These are phyloP conservation scores for Halocaridina rubra DNA, from an alignment of 2,888 invertebrate species.

Conservation along the genomic window DNA sequence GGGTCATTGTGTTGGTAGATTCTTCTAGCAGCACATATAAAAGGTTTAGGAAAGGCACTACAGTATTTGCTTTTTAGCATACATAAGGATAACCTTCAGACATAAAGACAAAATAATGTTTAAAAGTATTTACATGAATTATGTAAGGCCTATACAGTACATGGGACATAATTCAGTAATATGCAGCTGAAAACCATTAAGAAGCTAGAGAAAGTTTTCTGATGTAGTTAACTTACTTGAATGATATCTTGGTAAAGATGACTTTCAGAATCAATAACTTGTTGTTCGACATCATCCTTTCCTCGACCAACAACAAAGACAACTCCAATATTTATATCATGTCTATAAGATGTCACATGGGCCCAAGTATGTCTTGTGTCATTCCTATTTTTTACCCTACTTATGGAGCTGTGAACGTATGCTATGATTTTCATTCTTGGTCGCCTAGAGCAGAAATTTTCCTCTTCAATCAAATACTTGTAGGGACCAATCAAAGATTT, in stretches of 20 bases:
- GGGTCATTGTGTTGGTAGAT: no score
- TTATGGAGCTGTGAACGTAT: not conserved
- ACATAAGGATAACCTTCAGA: no score
- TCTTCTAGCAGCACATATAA: no score
- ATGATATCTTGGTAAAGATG: not conserved
- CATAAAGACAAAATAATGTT: no score
- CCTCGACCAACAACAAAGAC: not conserved
- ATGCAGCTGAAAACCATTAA: no score
- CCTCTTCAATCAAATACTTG: not conserved
- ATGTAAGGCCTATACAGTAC: no score
- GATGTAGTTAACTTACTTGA: not conserved
- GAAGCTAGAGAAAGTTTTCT: no score
- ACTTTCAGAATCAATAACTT: not conserved
- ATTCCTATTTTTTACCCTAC: not conserved
- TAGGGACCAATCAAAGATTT: no score
- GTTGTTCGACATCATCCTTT: not conserved
- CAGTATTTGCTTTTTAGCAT: no score
- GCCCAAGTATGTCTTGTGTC: not conserved
- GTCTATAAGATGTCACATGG: not conserved
- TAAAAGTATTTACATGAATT: no score
- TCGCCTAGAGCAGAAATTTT: not conserved
- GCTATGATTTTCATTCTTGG: not conserved
- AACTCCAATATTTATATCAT: not conserved
- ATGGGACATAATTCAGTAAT: no score
- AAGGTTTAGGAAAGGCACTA: no score